Conservation (phyloP, 2,888 invertebrate genomes). For the Oxyscelio sp. region DNA sequence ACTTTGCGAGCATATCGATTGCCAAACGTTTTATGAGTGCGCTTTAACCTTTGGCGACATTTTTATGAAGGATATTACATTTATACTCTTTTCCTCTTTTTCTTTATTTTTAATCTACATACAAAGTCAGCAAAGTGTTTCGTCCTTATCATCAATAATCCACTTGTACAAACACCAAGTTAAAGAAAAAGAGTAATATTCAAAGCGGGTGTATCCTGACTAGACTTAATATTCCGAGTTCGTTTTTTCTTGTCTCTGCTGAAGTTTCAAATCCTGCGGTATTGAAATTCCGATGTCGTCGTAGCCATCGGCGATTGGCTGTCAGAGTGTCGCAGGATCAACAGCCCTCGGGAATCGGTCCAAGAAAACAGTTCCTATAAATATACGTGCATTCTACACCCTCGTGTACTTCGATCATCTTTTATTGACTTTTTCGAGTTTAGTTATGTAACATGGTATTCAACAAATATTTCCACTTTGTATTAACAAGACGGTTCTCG, state of each 20-base stretch:
- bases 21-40: no score
- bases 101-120: no score
- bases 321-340: constrained; percentile 75
- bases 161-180: not conserved
- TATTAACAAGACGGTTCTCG: not conserved
- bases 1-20: no score
- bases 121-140: no score
- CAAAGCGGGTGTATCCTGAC: not conserved
- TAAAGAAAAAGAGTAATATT: constrained; percentile 6
- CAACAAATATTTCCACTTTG: constrained; percentile 12
- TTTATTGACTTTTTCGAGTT: constrained; percentile 61
- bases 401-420: constrained; percentile 13
- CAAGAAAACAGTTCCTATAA: constrained; percentile 50
- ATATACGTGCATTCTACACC: constrained; percentile 19
- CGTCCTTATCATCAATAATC: not conserved
- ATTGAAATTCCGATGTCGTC: constrained; percentile 66
- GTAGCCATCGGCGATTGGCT: constrained; percentile 61
- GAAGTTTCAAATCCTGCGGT: constrained; percentile 57
- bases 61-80: no score
- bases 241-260: constrained; percentile 38
- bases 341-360: constrained; percentile 67
- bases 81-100: no score
- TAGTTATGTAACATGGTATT: constrained; percentile 17
- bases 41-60: no score
- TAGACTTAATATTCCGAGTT: constrained; percentile 38